Evolutionary conservation across 2,113 vertebrate species (phyloP), one percentile per base, ranked within the genome.

Genomic region (Vimba vimba): DNA sequence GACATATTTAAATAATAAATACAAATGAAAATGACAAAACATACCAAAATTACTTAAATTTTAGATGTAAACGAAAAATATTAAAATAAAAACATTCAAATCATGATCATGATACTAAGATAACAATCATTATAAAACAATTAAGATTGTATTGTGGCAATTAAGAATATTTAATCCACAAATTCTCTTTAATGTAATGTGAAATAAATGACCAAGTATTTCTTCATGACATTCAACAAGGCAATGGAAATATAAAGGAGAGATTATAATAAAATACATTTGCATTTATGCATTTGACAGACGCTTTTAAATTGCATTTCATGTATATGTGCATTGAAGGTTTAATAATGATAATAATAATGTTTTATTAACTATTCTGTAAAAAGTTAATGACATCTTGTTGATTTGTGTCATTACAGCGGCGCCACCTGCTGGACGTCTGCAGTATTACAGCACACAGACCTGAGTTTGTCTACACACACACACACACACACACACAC

Each of bases 391-490:
- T 60, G 57, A 10, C 7, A 9, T 15, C 12, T 50, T 4, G 4
- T 52, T 27, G 27, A 27, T 71, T 7, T 36, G 45, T 69, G 30
- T 55, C 33, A 43, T 6, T 19, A 33, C 30, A 75, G 36, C 19
- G 43, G 33, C 11, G 55, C 2, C 76, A n/a, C 33, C 77, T 79
- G 77, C 33, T 79, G 77, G 77, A n/a, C 0, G 3, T 30, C n/a
- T 55, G 1, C 9, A 13, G 2, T 19, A 3, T 79, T 43, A 62
- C n/a, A 76, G 1, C 3, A 79, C 30, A 87, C 82, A 69, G 4
- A 91, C 92, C 96, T 96, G 93, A 97, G 95, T 91, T 92, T 94
- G 85, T 96, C 95, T 87, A 43, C 39, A 43, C 39, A 43, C n/a
- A n/a, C n/a, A n/a, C n/a, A n/a, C n/a, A n/a, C n/a, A n/a, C 39